phyloP scores from a whole-genome alignment of 2,113 vertebrate genomes.

The Vidua macroura region DNA sequence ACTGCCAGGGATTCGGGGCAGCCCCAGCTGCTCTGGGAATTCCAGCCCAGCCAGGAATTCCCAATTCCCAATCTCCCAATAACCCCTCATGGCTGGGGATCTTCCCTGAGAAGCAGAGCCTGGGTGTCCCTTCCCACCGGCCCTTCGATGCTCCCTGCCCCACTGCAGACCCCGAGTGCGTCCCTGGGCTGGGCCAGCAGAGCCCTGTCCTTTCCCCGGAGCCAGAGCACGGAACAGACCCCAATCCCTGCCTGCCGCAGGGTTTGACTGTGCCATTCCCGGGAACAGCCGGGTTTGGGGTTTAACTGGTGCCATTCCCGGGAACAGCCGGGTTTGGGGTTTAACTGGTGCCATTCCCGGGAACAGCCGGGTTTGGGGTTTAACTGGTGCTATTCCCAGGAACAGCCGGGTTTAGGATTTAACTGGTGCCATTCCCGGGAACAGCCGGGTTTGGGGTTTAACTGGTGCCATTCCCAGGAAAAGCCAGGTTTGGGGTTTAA shows the following conservation, averaged over 20 bases:
- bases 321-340: background rate
- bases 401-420: background rate
- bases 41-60: background rate
- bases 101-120: background rate
- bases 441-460: rapidly evolving
- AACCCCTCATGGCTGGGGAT: background rate
- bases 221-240: background rate
- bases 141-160: background rate
- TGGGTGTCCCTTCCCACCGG: conserved; percentile 8
- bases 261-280: background rate
- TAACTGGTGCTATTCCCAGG: background rate
- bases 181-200: background rate
- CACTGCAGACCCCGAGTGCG: background rate
- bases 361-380: rapidly evolving
- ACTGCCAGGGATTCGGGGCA: background rate
- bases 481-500: too few relatives aligned
- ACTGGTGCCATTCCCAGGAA: too few relatives aligned
- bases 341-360: background rate
- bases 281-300: background rate
- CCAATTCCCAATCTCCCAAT: background rate
- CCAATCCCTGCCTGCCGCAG: background rate
- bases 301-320: conserved; percentile 44
- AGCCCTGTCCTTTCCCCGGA: background rate
- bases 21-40: background rate
- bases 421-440: conserved; percentile 32